Evolutionary conservation across 1,140 invertebrate genomes (phyloP).

Genomic region (Myzus persicae): DNA sequence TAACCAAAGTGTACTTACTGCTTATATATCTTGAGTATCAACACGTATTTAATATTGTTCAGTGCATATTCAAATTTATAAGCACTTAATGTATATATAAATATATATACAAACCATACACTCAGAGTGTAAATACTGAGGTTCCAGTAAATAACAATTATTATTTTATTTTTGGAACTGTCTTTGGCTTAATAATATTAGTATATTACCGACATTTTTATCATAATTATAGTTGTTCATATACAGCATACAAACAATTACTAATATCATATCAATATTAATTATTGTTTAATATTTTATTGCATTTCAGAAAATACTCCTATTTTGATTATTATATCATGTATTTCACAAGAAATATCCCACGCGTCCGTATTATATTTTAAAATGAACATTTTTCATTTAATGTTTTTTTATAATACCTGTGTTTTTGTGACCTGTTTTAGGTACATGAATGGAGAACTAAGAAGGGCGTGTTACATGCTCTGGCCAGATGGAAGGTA

Average conservation of each 20-base stretch:
- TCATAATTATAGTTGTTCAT: neutral
- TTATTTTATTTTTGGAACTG: neutral
- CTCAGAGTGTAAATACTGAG: neutral
- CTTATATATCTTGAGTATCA: neutral
- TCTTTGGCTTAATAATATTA: neutral
- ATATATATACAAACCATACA: neutral
- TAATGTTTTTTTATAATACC: neutral
- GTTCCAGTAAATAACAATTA: neutral
- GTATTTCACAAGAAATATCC: neutral
- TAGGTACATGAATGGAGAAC: slow-evolving; percentile 69
- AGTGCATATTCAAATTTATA: neutral
- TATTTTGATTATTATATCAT: neutral
- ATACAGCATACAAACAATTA: too few relatives aligned
- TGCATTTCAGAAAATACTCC: neutral
- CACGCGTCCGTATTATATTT: neutral
- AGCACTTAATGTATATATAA: too few relatives aligned
- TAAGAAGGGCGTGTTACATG: slow-evolving; percentile 70
- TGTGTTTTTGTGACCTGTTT: slow-evolving; percentile 58
- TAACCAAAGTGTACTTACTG: neutral
- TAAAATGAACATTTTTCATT: neutral
- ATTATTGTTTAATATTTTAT: neutral
- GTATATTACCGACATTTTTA: neutral
- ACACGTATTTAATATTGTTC: neutral
- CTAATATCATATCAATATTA: too few relatives aligned
- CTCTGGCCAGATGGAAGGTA: slow-evolving; percentile 74